Percentiles rank a stretch among this genome's conserved stretches.
phyloP scores from a whole-genome alignment of 2,113 vertebrate genomes.

The Lepidothrix coronata region DNA sequence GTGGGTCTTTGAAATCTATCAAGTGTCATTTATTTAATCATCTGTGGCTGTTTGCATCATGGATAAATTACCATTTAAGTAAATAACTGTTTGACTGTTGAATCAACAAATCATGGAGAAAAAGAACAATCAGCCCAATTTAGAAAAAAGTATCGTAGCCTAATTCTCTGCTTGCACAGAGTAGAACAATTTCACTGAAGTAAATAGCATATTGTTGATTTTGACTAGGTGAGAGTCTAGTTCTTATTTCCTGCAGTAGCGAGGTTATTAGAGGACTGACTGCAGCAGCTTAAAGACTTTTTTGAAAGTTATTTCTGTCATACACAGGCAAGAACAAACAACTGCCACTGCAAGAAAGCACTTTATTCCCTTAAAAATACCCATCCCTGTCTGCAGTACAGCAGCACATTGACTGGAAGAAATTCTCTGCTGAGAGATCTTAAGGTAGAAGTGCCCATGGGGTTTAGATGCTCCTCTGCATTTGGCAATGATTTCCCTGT shows the following conservation, averaged over 20 bases:
- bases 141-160: background rate
- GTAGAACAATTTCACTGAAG: background rate
- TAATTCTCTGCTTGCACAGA: background rate
- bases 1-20: slow-evolving; percentile 35
- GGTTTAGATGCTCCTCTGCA: background rate
- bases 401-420: background rate
- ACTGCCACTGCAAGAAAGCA: background rate
- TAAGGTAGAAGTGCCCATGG: background rate
- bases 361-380: background rate
- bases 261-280: background rate
- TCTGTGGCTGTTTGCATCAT: slow-evolving; percentile 3
- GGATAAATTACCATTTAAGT: slow-evolving; percentile 31
- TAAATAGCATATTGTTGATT: background rate
- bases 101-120: slow-evolving; percentile 45
- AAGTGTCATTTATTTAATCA: slow-evolving; percentile 57
- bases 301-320: background rate
- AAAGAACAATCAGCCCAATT: background rate
- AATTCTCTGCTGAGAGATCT: background rate
- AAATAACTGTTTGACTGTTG: slow-evolving; percentile 39
- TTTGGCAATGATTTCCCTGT: background rate
- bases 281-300: background rate
- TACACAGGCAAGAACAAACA: background rate
- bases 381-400: background rate
- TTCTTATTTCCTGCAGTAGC: background rate
- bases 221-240: background rate